A percentile compares a stretch with the other conserved stretches of the same genome.
Evolutionary conservation across 1,140 invertebrate genomes (phyloP).

Genomic region (Cydia strobilella): DNA sequence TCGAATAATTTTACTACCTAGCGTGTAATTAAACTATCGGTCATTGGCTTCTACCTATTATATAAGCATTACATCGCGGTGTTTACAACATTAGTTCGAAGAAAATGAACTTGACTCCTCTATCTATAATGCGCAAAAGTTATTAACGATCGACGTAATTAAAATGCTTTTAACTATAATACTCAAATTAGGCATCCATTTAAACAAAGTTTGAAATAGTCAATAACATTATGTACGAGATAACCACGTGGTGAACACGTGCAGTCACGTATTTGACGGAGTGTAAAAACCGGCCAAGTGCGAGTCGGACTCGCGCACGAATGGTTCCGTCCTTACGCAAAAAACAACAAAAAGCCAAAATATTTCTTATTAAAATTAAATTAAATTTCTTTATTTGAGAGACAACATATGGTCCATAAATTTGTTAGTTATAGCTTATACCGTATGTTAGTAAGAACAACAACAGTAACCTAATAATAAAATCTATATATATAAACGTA

Average conservation of each 20-base stretch:
- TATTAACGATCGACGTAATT: background rate
- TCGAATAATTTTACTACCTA: conserved; percentile 43
- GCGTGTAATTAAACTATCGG: conserved; percentile 48
- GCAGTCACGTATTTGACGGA: too few relatives aligned
- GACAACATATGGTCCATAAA: too few relatives aligned
- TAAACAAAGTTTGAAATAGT: background rate
- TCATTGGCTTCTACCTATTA: conserved; percentile 37
- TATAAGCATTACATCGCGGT: conserved; percentile 16
- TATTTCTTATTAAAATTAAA: too few relatives aligned
- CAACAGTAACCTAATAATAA: too few relatives aligned
- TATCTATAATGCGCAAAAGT: background rate
- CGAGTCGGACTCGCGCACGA: too few relatives aligned
- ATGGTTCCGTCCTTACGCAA: too few relatives aligned
- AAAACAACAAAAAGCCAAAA: too few relatives aligned
- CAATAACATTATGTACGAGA: background rate
- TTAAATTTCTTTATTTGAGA: too few relatives aligned
- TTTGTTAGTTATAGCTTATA: too few relatives aligned
- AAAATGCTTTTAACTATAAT: background rate
- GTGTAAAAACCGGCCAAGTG: too few relatives aligned
- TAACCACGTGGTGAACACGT: background rate
- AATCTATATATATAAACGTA: too few relatives aligned
- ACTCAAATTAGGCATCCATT: background rate
- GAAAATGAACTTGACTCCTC: conserved; percentile 1
- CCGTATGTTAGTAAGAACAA: too few relatives aligned
- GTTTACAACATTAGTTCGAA: conserved; percentile 16